phyloP scores from a whole-genome alignment of 2,888 invertebrate genomes.

The Synanthedon andrenaeformis region DNA sequence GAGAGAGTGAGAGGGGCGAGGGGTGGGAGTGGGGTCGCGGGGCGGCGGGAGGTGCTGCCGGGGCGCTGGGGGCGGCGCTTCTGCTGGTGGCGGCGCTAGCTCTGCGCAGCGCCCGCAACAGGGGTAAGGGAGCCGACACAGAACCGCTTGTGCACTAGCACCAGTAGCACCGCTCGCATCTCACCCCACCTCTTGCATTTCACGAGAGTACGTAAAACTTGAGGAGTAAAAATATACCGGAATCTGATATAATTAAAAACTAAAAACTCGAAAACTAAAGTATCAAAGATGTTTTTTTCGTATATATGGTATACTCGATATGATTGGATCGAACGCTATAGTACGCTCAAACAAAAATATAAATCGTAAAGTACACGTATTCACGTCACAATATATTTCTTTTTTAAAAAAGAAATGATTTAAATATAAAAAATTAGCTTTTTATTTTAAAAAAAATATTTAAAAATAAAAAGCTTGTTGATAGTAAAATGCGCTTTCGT shows the following conservation, averaged over 20 bases:
- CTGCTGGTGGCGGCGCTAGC: constrained; percentile 40
- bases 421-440: no score
- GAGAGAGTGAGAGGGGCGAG: background rate
- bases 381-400: no score
- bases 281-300: no score
- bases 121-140: constrained; percentile 33
- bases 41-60: constrained; percentile 41
- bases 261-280: no score
- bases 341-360: no score
- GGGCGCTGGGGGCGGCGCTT: constrained; percentile 32
- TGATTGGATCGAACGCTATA: background rate
- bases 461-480: no score
- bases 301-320: background rate
- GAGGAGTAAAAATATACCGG: background rate
- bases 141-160: constrained; percentile 26
- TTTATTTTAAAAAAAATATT: no score
- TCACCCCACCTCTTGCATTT: background rate
- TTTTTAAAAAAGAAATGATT: no score
- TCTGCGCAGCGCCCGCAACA: constrained; percentile 34
- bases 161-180: constrained; percentile 6
- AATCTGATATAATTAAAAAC: background rate
- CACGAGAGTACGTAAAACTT: background rate
- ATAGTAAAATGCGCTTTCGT: no score
- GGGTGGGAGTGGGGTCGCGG: constrained; percentile 32
- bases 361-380: no score